phyloP scores from a whole-genome alignment of 2,888 invertebrate genomes.

The Spodoptera exigua region DNA sequence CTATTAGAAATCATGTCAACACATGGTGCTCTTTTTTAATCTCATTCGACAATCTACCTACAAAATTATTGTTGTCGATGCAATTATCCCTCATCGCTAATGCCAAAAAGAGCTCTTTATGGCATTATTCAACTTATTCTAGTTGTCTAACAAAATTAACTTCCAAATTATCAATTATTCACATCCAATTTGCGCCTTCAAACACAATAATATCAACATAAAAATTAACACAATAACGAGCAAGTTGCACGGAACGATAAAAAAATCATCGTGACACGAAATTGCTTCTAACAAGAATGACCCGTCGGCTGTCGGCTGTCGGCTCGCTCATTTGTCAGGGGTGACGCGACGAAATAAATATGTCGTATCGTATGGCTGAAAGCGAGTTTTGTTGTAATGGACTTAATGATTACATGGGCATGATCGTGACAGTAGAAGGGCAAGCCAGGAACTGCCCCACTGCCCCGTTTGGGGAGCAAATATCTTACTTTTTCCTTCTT shows the following conservation, averaged over 20 bases:
- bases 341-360: conserved; percentile 51
- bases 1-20: no score
- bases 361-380: conserved; percentile 29
- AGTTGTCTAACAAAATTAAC: not conserved
- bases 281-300: conserved; percentile 54
- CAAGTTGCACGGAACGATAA: conserved; percentile 33
- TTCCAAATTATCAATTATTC: conserved; percentile 27
- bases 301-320: conserved; percentile 31
- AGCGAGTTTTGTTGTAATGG: conserved; percentile 15
- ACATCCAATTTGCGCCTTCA: conserved; percentile 22
- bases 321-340: conserved; percentile 48
- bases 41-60: no score
- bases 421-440: no score
- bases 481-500: no score
- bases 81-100: no score
- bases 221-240: conserved; percentile 13
- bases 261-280: conserved; percentile 54
- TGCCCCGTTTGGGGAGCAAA: no score
- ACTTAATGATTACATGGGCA: conserved; percentile 10
- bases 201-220: conserved; percentile 16
- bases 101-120: no score
- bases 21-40: no score
- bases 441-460: no score
- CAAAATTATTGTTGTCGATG: no score
- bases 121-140: no score